Conservation (phyloP, 2,888 invertebrate species). For the Bellardia pandia region DNA sequence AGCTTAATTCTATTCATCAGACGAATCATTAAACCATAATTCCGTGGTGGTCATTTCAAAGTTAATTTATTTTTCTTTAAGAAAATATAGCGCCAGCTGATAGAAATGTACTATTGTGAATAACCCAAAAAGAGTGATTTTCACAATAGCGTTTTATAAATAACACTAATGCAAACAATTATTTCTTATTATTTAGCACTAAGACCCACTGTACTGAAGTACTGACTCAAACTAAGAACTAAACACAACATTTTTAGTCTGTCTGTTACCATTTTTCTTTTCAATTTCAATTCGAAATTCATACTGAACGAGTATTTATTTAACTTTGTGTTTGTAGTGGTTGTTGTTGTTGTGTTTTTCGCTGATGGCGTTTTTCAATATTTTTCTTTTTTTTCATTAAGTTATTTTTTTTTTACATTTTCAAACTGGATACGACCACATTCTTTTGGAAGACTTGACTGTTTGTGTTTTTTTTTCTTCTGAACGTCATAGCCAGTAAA, state of each 20-base stretch:
- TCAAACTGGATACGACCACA: conserved; percentile 72
- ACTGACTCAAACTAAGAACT: background rate
- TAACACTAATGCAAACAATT: too few species aligned
- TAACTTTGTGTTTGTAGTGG: background rate
- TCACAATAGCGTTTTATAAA: too few species aligned
- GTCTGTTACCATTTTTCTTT: background rate
- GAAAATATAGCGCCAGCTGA: too few species aligned
- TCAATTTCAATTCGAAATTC: conserved; percentile 46
- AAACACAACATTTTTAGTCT: conserved; percentile 7
- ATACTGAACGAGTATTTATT: conserved; percentile 62
- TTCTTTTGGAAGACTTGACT: conserved; percentile 71
- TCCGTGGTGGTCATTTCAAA: too few species aligned
- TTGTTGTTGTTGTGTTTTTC: conserved; percentile 35
- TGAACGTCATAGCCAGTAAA: conserved; percentile 59
- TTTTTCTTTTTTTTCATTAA: conserved; percentile 12
- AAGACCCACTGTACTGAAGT: background rate
- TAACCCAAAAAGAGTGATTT: too few species aligned
- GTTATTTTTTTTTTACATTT: conserved; percentile 52
- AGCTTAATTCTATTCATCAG: too few species aligned
- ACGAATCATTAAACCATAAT: too few species aligned
- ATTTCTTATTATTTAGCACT: too few species aligned
- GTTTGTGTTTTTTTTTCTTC: conserved; percentile 33
- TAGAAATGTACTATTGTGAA: too few species aligned
- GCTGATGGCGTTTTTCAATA: conserved; percentile 60
- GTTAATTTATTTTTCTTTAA: too few species aligned